Evolutionary conservation across 37 sponge, comb jelly and placozoan species (phyloP).

Genomic region (Petrosia ficiformis): DNA sequence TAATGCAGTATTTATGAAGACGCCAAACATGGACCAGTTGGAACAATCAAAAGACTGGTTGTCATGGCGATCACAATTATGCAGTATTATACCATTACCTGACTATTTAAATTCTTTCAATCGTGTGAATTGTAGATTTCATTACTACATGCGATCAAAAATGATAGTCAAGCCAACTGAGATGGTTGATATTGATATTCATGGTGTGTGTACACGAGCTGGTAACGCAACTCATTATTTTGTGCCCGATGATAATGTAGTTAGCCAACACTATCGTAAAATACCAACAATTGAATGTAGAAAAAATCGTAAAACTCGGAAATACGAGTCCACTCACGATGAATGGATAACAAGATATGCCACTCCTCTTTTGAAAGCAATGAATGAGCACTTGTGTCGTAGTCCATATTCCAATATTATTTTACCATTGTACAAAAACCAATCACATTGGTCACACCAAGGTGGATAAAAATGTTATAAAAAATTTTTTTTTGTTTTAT

Average conservation of each 20-base stretch:
- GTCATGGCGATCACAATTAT: background rate
- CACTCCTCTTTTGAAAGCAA: no score
- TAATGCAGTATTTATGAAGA: slow-evolving; percentile 1
- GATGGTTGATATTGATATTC: background rate
- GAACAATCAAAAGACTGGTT: no score
- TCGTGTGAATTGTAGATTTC: background rate
- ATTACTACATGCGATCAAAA: slow-evolving; percentile 8
- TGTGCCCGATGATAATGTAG: slow-evolving; percentile 6
- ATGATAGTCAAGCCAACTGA: background rate
- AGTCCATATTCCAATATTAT: background rate
- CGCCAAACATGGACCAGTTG: background rate
- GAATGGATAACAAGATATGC: background rate
- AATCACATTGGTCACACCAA: no score
- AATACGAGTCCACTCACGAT: background rate
- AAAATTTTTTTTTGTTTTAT: no score
- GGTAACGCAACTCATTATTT: background rate
- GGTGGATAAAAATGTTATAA: no score
- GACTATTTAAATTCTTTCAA: background rate
- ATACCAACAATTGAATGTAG: background rate
- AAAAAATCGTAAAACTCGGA: background rate
- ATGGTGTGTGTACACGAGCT: slow-evolving; percentile 4
- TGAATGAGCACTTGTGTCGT: no score
- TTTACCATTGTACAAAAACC: no score
- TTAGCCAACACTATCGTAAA: slow-evolving; percentile 8
- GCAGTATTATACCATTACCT: background rate